A percentile compares a stretch with the other conserved stretches of the same genome.
Conservation (phyloP, 2,797 vertebrate species). For the Sebastolobus altivelis region DNA sequence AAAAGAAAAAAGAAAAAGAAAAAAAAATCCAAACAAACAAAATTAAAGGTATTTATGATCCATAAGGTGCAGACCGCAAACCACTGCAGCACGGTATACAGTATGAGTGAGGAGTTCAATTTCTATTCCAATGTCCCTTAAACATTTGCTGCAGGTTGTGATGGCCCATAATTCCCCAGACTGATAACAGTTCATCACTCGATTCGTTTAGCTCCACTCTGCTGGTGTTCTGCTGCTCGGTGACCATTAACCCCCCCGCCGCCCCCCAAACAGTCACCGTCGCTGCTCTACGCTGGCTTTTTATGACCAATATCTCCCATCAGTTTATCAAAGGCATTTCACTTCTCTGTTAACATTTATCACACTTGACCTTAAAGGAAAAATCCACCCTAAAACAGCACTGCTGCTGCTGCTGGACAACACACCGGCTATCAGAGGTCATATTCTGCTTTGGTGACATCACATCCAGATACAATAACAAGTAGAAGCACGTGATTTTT, state of each 20-base stretch:
- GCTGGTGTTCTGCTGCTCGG: conserved; percentile 84
- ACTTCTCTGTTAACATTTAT: not conserved
- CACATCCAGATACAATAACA: not conserved
- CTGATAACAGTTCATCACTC: conserved; percentile 66
- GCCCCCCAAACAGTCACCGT: conserved; percentile 27
- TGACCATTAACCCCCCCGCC: not conserved
- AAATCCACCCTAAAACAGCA: conserved; percentile 27
- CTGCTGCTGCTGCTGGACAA: too few species aligned
- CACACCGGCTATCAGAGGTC: fast-evolving
- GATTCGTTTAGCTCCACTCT: conserved; percentile 73
- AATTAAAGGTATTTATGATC: conserved; percentile 91
- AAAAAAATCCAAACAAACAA: conserved; percentile 35
- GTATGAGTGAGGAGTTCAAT: conserved; percentile 78
- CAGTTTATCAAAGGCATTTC: not conserved
- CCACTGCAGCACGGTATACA: conserved; percentile 89
- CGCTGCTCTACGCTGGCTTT: conserved; percentile 64
- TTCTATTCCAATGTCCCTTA: conserved; percentile 69
- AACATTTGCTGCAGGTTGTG: conserved; percentile 84
- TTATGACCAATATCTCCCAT: conserved; percentile 72
- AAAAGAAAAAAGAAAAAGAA: conserved; percentile 82
- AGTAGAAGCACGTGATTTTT: not conserved
- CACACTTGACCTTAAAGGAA: conserved; percentile 24
- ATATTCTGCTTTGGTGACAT: not conserved
- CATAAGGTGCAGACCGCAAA: conserved; percentile 94
- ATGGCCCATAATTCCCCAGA: conserved; percentile 84